A percentile compares a stretch with the other conserved stretches of the same genome.
These are phyloP conservation scores for Rousettus madagascariensis DNA, from an alignment of 2,797 vertebrate species.

Conservation along the genomic window DNA sequence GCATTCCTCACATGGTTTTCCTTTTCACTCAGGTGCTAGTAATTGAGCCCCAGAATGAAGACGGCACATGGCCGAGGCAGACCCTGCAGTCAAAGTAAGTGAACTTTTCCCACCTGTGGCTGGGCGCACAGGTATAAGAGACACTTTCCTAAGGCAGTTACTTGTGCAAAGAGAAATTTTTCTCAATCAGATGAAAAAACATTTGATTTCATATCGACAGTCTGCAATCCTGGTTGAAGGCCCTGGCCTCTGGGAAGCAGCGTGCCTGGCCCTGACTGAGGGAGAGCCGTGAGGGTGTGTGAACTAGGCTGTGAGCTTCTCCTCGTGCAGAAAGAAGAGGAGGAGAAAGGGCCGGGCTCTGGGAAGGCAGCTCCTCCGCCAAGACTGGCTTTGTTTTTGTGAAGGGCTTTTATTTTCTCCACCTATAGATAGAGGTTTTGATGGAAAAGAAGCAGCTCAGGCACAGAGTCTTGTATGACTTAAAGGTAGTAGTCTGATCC, in stretches of 20 bases:
- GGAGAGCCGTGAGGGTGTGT: background rate
- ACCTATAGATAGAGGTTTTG: background rate
- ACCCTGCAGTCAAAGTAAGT: slow-evolving; percentile 92
- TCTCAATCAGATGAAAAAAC: background rate
- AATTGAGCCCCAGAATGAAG: slow-evolving; percentile 96
- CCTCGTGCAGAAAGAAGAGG: background rate
- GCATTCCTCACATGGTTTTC: slow-evolving; percentile 40
- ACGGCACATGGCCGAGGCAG: slow-evolving; percentile 97
- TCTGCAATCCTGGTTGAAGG: background rate
- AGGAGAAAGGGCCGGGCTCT: background rate
- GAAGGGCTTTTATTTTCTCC: background rate
- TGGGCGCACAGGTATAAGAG: background rate
- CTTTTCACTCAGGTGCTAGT: slow-evolving; percentile 91
- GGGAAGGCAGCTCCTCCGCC: background rate
- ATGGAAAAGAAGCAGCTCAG: background rate
- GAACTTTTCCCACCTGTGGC: background rate
- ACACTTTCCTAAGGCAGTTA: background rate
- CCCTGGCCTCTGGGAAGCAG: background rate
- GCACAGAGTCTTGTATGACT: background rate
- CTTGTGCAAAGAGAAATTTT: background rate
- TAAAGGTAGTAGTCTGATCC: background rate
- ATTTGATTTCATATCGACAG: background rate
- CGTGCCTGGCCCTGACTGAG: background rate
- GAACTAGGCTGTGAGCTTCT: background rate
- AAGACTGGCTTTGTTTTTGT: background rate